Evolutionary conservation across 2,888 invertebrate species (phyloP).

Genomic region (Diplazon laetatorius): DNA sequence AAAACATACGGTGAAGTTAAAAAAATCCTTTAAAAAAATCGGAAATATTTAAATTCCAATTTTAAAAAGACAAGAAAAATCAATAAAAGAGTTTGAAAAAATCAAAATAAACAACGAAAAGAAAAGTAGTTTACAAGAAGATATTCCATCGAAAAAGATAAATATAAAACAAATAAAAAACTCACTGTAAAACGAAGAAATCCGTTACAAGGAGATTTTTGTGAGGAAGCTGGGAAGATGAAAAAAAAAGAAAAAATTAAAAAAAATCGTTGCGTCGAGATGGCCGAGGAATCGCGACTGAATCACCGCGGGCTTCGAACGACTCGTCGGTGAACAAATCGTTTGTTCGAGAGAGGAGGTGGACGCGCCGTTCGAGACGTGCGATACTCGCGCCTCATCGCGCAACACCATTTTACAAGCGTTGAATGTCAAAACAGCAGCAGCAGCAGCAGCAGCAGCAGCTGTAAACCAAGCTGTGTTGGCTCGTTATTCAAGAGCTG

Average conservation of each 20-base stretch:
- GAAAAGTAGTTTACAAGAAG: too few relatives aligned
- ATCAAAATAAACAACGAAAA: too few relatives aligned
- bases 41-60: too few relatives aligned
- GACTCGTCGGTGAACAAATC: conserved; percentile 52
- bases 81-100: too few relatives aligned
- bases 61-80: too few relatives aligned
- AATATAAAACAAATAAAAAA: conserved; percentile 11
- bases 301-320: conserved; percentile 52
- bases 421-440: conserved; percentile 11
- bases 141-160: too few relatives aligned
- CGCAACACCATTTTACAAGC: conserved; percentile 16
- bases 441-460: not conserved
- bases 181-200: conserved; percentile 50
- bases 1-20: too few relatives aligned
- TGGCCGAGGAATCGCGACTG: conserved; percentile 60
- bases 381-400: conserved; percentile 53
- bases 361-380: conserved; percentile 24
- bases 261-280: conserved; percentile 53
- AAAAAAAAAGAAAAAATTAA: too few relatives aligned
- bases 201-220: conserved; percentile 19
- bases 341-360: conserved; percentile 29
- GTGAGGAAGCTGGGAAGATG: conserved; percentile 37
- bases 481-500: conserved; percentile 20
- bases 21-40: too few relatives aligned
- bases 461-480: too few relatives aligned